phyloP scores from a whole-genome alignment of 2,113 vertebrate species.

The Oxyruncus cristatus region DNA sequence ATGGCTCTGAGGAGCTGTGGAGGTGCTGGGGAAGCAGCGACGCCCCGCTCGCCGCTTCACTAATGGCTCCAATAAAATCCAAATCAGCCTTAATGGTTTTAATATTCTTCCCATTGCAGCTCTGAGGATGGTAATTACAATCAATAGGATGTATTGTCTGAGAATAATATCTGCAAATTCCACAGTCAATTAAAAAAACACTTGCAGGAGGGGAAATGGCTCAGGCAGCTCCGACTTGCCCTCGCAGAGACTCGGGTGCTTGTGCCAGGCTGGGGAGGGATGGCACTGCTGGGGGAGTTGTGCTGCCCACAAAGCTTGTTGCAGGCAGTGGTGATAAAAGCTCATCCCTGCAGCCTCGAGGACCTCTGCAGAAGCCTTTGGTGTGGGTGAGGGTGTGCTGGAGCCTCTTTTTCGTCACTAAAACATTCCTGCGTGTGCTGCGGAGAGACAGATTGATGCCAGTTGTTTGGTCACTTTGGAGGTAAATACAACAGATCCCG shows the following conservation, averaged over 20 bases:
- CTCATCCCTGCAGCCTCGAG: background rate
- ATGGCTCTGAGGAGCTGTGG: background rate
- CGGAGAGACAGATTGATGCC: fast-evolving
- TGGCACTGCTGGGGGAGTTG: background rate
- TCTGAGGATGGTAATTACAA: background rate
- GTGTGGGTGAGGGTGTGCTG: background rate
- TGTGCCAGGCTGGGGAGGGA: background rate
- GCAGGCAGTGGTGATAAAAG: background rate
- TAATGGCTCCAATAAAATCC: slow-evolving; percentile 44
- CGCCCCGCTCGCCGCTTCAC: background rate
- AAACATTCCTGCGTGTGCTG: fast-evolving
- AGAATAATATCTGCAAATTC: background rate
- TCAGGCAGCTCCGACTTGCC: background rate
- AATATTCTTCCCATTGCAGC: slow-evolving; percentile 20
- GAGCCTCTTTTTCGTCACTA: background rate
- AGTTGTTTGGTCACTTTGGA: fast-evolving
- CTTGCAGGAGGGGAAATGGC: background rate
- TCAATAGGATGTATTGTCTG: slow-evolving; percentile 34
- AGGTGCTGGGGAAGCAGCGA: background rate
- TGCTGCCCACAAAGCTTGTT: background rate
- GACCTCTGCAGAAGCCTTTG: background rate
- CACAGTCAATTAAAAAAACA: background rate
- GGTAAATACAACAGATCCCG: fast-evolving
- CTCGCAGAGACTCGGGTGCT: background rate
- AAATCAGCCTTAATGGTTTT: slow-evolving; percentile 33